These are phyloP conservation scores for Diploscapter pachys DNA, from an alignment of 1,140 invertebrate species.

Conservation along the genomic window DNA sequence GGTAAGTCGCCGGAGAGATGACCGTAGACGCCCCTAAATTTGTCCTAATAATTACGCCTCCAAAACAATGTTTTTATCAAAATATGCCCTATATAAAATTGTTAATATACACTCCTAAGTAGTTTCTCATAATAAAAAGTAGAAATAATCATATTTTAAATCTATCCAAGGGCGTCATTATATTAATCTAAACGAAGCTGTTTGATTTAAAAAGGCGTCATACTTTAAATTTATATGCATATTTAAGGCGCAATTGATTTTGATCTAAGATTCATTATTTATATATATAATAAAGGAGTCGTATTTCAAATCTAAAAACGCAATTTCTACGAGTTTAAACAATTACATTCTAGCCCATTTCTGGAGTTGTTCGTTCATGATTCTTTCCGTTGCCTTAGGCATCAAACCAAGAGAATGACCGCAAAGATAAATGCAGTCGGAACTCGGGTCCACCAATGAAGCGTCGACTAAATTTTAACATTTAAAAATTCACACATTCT, in stretches of 20 bases:
- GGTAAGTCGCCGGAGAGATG: constrained; percentile 60
- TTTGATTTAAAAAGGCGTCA: no score
- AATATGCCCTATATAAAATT: no score
- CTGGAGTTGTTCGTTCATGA: constrained; percentile 46
- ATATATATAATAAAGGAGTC: no score
- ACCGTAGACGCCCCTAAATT: constrained; percentile 61
- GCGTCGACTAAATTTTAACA: constrained; percentile 38
- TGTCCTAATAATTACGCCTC: not conserved
- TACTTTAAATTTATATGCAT: not conserved
- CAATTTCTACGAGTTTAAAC: not conserved
- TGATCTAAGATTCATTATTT: no score
- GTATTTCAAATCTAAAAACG: no score
- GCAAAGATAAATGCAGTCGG: constrained; percentile 48
- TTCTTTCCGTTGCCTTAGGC: constrained; percentile 45
- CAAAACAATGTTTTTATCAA: not conserved
- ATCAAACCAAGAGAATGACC: constrained; percentile 50
- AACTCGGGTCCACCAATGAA: constrained; percentile 40
- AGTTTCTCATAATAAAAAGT: not conserved
- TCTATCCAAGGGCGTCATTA: no score
- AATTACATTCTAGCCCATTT: constrained; percentile 52
- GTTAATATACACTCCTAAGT: no score
- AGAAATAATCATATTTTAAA: not conserved
- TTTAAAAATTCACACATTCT: constrained; percentile 13
- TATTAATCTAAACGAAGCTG: no score
- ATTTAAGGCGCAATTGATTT: no score